A percentile compares a stretch with the other conserved stretches of the same genome.
These are phyloP conservation scores for Gerris buenoi DNA, from an alignment of 1,140 invertebrate species.

Conservation along the genomic window DNA sequence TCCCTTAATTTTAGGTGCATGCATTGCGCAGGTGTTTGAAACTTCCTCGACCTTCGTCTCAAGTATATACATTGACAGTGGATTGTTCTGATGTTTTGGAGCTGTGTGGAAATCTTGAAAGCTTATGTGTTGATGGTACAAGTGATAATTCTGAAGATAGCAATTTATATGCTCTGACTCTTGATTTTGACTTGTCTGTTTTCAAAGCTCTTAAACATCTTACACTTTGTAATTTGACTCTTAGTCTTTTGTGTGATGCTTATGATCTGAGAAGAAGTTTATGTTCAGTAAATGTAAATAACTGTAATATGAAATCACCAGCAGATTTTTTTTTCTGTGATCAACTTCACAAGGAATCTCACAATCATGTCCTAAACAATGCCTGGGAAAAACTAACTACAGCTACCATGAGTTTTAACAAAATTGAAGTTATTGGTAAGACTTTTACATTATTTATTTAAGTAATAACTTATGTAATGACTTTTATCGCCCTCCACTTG, in stretches of 20 bases:
- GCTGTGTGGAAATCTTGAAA: constrained; percentile 58
- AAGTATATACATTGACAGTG: constrained; percentile 47
- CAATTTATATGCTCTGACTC: constrained; percentile 65
- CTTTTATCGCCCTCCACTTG: no score
- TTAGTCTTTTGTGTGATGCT: constrained; percentile 47
- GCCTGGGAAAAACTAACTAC: constrained; percentile 48
- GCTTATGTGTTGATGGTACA: constrained; percentile 51
- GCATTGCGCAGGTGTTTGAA: constrained; percentile 75
- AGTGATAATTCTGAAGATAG: constrained; percentile 48
- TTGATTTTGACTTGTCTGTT: constrained; percentile 60
- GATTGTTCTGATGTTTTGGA: constrained; percentile 84
- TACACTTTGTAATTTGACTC: constrained; percentile 42
- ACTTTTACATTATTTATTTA: no score
- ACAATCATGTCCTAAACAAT: constrained; percentile 24
- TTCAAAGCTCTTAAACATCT: constrained; percentile 57
- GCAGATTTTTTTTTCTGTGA: constrained; percentile 63
- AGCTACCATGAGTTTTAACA: constrained; percentile 65
- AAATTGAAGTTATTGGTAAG: constrained; percentile 48
- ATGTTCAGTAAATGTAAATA: constrained; percentile 39
- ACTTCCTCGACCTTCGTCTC: constrained; percentile 59
- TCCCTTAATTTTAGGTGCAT: constrained; percentile 48
- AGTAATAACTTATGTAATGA: no score
- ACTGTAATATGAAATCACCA: constrained; percentile 42
- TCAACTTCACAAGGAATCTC: constrained; percentile 37
- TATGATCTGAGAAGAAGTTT: constrained; percentile 51